Percentiles rank a stretch among this genome's conserved stretches.
Evolutionary conservation across 37 sponge, comb jelly and placozoan species (phyloP).

Genomic region (Aplysina aerophoba): DNA sequence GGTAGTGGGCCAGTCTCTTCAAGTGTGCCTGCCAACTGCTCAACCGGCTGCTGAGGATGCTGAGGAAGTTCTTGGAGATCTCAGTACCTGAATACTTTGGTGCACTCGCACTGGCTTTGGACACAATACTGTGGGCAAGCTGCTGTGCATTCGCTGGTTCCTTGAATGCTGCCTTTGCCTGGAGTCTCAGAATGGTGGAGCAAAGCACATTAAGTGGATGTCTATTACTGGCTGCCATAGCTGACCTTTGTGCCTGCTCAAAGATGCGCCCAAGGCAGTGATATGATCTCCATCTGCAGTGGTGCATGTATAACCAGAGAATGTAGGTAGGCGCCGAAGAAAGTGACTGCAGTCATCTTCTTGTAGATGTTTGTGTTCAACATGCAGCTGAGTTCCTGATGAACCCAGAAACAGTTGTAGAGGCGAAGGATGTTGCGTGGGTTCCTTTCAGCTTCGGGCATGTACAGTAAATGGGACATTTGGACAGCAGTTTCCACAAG

Average conservation of each 20-base stretch:
- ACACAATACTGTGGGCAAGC: background rate
- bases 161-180: background rate
- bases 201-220: background rate
- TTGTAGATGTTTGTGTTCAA: background rate
- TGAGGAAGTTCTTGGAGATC: constrained; percentile 22
- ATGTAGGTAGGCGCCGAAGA: constrained; percentile 31
- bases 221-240: background rate
- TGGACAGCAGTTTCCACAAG: constrained; percentile 19
- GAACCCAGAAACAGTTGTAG: constrained; percentile 40
- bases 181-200: background rate
- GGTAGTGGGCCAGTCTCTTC: constrained; percentile 32
- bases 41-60: background rate
- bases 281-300: constrained; percentile 19
- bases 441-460: background rate
- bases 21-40: constrained; percentile 42
- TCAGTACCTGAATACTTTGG: constrained; percentile 3
- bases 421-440: constrained; percentile 28
- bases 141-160: no score
- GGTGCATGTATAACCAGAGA: constrained; percentile 22
- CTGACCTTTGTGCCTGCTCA: constrained; percentile 1
- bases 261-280: background rate
- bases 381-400: background rate
- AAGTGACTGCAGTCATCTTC: background rate
- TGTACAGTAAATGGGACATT: constrained; percentile 21
- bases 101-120: constrained; percentile 1